Conservation (phyloP, 2,888 invertebrate genomes). For the Hypomecis punctinalis region DNA sequence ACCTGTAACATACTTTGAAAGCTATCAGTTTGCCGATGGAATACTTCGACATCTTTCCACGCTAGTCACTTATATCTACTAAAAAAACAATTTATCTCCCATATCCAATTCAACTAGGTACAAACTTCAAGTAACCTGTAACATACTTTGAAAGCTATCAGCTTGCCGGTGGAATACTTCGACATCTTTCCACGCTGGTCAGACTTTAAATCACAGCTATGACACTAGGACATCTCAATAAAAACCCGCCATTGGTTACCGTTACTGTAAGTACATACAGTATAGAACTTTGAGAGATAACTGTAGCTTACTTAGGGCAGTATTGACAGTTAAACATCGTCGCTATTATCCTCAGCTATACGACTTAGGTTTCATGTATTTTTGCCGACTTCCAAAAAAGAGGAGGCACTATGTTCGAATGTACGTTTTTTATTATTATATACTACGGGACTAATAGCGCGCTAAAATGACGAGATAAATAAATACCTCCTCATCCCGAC, state of each 20-base stretch:
- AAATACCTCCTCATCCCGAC: too few relatives aligned
- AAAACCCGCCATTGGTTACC: constrained; percentile 61
- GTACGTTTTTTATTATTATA: too few relatives aligned
- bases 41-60: constrained; percentile 13
- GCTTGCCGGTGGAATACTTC: constrained; percentile 23
- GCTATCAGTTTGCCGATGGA: constrained; percentile 25
- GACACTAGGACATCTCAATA: constrained; percentile 58
- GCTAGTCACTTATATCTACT: background rate
- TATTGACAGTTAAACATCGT: background rate
- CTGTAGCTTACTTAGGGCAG: constrained; percentile 12
- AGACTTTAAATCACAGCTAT: constrained; percentile 27
- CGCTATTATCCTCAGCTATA: background rate
- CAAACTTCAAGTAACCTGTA: background rate
- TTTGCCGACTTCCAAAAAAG: too few relatives aligned
- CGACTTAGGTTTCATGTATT: too few relatives aligned
- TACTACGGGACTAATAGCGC: too few relatives aligned
- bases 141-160: constrained; percentile 11
- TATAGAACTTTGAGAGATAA: background rate
- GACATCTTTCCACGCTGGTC: constrained; percentile 13
- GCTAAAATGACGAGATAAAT: too few relatives aligned
- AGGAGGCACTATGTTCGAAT: too few relatives aligned
- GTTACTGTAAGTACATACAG: constrained; percentile 52
- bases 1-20: constrained; percentile 2
- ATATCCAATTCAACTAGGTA: too few relatives aligned
- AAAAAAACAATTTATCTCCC: too few relatives aligned